Evolutionary conservation across 2,113 vertebrate genomes (phyloP), one percentile per base, ranked within the genome.

Genomic region (Prinia subflava): DNA sequence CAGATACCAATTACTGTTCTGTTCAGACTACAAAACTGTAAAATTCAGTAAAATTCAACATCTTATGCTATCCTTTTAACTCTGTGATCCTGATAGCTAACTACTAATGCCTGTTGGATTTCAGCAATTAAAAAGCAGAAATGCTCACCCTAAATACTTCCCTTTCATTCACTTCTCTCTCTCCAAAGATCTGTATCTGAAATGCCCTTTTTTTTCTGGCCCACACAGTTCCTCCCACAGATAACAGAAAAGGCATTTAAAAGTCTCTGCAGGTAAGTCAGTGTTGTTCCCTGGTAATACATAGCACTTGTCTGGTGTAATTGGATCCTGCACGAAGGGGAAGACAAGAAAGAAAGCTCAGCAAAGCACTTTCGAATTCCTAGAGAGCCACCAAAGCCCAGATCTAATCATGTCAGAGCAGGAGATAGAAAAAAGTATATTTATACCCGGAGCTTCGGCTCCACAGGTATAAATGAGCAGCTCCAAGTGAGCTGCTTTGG

Each of bases 311-410:
- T 49, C 53, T 69, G n/a, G 30, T 62, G 74, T 89, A 93, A 90
- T 24, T 82, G 69, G 60, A 89, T 91, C 62, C 69, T 78, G 41
- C 0, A 3, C 35, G 79, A 90, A 62, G 47, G 15, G 20, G 20
- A 89, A 67, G 68, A 79, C 71, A 83, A 88, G 56, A 60, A 83
- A 79, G 41, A 47, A 25, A 25, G 15, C 69, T 31, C 67, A 85
- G 50, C n/a, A 71, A 93, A 93, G 63, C 46, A 53, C 41, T 75
- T 93, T 50, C 46, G 67, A 83, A 90, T 75, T 91, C 70, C 80
- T 76, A 69, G n/a, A 93, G 65, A 92, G 64, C 23, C 73, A 89
- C 82, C 77, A 87, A 93, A 76, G 88, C 90, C 89, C 83, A 89
- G 33, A 83, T 68, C 76, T 92, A 92, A 96, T 83, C 47, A 74